Base-by-base conservation (phyloP, 2,113 vertebrate species). In the Anas platyrhynchos region DNA sequence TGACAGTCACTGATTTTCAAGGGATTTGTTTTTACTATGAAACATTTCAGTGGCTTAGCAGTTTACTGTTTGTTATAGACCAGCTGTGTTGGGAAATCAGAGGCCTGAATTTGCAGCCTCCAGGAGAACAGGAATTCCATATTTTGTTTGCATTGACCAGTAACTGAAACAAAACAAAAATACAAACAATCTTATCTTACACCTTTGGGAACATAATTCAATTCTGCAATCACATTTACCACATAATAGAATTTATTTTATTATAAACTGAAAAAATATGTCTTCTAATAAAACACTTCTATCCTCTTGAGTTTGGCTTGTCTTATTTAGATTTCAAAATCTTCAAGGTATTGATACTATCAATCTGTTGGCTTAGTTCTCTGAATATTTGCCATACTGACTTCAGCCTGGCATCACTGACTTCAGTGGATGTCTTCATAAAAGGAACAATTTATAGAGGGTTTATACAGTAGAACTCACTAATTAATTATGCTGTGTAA, bases 91-190 rank as follows among this genome's bases (percentile, higher is more conserved):
- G 89, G 85, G 78, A 94, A 91, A 88, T 85, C 52, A 86, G 73
- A 92, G 59, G 38, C 59, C 72, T 95, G 76, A 91, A 83, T 66
- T 94, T 89, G 52, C 67, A 91, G 68, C 41, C 79, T 87, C 23
- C 56, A 56, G 63, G 54, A 94, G 86, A 82, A 85, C 80, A 80
- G 9, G 6, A 81, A 73, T 83, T 83, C 84, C 16, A 13, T 95
- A 89, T 91, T 87, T 72, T 73, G 74, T 97, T 97, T 95, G 44
- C 65, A 96, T 87, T 95, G 97, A 94, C 80, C 89, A 80, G 55
- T 75, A 87, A 89, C n/a, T 89, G 87, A 93, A 95, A 61, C 67
- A 90, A 61, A 91, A 66, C 23, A 48, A 81, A 95, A 94, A 86
- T 29, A 48, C n/a, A 83, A 92, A 88, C 11, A 27, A 6, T 55